Base-by-base conservation (phyloP, 92 coral and sea anemone genomes). In the Epizoanthus illoricatus region DNA sequence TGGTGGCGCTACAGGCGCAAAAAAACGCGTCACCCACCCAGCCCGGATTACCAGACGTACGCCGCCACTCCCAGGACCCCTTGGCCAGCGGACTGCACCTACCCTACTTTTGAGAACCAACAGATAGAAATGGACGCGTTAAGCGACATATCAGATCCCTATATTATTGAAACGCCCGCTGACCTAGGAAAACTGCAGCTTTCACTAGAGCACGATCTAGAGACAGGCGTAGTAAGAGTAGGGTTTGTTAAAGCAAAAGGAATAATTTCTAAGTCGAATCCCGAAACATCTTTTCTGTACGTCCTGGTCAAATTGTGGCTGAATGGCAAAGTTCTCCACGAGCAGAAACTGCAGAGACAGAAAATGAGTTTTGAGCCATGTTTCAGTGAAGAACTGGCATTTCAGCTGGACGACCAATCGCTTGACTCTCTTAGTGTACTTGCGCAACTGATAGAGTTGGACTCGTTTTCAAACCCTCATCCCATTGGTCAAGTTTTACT, bases 191-290 rank as follows among this genome's bases (percentile, higher is more conserved):
- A 97, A 81, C 66, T 97, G 45, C 97, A 93, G 87, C 72, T 94
- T 75, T 89, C 88, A 43, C 86, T 93, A 54, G 94, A 94, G 10
- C 88, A 91, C 69, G 91, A 91, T 54, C 85, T 73, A 10, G 99
- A 97, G 80, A 89, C 89, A 4, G 89, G 92, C 71, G 88, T 91
- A 19, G 47, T 97, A 15, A 90, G 85, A 41, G 88, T 94, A 17
- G 92, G 94, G 49, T 68, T 93, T 16, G 87, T 94, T 21, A 98
- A 97, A 79, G 99, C 98, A 4, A 97, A 97, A 86, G 98, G 98
- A 41, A 81, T 90, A 12, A 87, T 88, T 40, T 85, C 94, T 45
- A 84, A 72, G 56, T 87, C 92, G 15, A 92, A 79, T 71, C 52
- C 88, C 15, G 91, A 92, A 52, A 85, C 96, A 23, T 85, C 93